Evolutionary conservation across 30 jellyfish, hydroid and myxozoan species (phyloP).

Genomic region (Aurelia sp.): DNA sequence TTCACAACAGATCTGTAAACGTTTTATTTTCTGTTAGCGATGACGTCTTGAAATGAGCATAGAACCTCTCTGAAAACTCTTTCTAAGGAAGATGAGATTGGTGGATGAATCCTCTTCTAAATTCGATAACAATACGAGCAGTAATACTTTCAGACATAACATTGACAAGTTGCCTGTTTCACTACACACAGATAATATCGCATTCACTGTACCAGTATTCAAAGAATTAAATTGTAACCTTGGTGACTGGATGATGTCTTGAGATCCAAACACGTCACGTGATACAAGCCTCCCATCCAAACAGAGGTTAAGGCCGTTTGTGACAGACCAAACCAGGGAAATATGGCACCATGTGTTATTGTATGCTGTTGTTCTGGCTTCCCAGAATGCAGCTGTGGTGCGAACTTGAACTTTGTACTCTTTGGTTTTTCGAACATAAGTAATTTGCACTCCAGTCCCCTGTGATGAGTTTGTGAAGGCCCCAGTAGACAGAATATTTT

Average conservation of each 20-base stretch:
- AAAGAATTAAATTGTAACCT: slow-evolving; percentile 4
- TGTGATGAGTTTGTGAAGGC: slow-evolving; percentile 74
- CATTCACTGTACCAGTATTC: no score
- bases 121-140: no score
- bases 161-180: no score
- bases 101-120: no score
- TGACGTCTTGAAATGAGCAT: no score
- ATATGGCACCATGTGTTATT: slow-evolving; percentile 81
- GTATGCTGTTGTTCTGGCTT: slow-evolving; percentile 30
- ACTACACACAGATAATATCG: no score
- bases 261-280: slow-evolving; percentile 26
- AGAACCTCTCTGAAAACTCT: no score
- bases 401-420: slow-evolving; percentile 56
- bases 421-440: slow-evolving; percentile 20
- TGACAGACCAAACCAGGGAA: slow-evolving; percentile 65
- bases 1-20: no score
- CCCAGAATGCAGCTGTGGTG: slow-evolving; percentile 66
- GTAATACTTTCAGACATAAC: no score
- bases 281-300: slow-evolving; percentile 73
- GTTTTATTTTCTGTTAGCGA: no score
- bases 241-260: slow-evolving; percentile 6
- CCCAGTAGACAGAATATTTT: slow-evolving; percentile 84
- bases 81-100: no score
- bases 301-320: slow-evolving; percentile 74
- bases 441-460: slow-evolving; percentile 89